Conservation (phyloP, 23 tunicate genomes). For the Trididemnum clinides region DNA sequence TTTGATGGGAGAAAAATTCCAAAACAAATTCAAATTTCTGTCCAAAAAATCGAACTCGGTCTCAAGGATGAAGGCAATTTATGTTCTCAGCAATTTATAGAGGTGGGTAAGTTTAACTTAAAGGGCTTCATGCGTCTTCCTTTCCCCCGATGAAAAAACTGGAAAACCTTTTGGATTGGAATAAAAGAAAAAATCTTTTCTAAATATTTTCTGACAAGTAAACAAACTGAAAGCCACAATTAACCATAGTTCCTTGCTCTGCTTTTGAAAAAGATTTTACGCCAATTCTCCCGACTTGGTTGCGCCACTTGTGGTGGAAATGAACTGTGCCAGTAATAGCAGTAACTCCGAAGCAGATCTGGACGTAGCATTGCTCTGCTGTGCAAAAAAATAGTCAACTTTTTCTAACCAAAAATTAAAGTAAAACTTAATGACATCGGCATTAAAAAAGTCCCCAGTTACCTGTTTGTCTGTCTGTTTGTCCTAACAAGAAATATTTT, state of each 20-base stretch:
- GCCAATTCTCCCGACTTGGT: too few species aligned
- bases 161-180: too few species aligned
- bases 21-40: constrained; percentile 11
- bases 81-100: constrained; percentile 18
- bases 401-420: too few species aligned
- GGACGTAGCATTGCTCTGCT: too few species aligned
- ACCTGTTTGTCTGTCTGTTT: neutral
- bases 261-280: too few species aligned
- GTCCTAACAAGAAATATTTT: neutral
- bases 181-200: too few species aligned
- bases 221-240: neutral
- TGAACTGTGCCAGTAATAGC: too few species aligned
- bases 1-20: neutral
- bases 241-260: too few species aligned
- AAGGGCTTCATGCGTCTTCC: neutral
- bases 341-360: too few species aligned
- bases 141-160: neutral
- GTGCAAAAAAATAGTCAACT: too few species aligned
- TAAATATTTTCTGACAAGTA: neutral
- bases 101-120: neutral
- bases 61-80: neutral
- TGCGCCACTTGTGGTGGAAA: too few species aligned
- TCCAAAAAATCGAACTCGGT: constrained; percentile 30
- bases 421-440: too few species aligned
- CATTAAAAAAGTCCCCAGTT: neutral